Evolutionary conservation across 2,113 vertebrate species (phyloP).

Genomic region (Amblyopsis rosae): DNA sequence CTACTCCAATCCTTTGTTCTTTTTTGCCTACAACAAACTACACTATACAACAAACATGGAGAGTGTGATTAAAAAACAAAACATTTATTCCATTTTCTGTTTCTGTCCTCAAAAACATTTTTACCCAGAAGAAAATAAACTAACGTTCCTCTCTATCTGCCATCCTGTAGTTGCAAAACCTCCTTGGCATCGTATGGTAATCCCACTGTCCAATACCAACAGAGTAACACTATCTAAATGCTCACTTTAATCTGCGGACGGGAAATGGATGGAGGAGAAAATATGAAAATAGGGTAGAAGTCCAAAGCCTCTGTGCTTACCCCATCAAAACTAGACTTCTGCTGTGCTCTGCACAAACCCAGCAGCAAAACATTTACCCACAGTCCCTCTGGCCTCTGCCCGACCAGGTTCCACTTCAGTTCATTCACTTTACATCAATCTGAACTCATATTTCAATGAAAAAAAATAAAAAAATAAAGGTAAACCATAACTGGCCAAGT

Average conservation of each 20-base stretch:
- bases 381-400: conserved; percentile 39
- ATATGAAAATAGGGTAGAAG: conserved; percentile 67
- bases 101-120: no score
- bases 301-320: conserved; percentile 64
- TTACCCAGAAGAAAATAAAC: background rate
- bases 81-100: no score
- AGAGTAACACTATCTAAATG: conserved; percentile 42
- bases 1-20: no score
- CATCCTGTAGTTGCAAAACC: conserved; percentile 2
- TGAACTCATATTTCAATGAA: conserved; percentile 37
- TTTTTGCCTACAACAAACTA: no score
- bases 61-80: no score
- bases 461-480: conserved; percentile 25
- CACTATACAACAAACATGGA: no score
- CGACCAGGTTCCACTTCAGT: conserved; percentile 33
- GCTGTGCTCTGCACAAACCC: conserved; percentile 68
- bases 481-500: conserved; percentile 31
- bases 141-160: conserved; percentile 18
- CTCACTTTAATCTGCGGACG: conserved; percentile 58
- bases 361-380: conserved; percentile 56
- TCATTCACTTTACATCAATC: conserved; percentile 39
- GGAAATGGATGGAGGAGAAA: conserved; percentile 53
- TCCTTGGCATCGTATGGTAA: conserved; percentile 45
- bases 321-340: conserved; percentile 64
- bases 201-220: conserved; percentile 42